These are phyloP conservation scores for Enhydra lutris DNA, from an alignment of 2,113 vertebrate species.

Conservation along the genomic window DNA sequence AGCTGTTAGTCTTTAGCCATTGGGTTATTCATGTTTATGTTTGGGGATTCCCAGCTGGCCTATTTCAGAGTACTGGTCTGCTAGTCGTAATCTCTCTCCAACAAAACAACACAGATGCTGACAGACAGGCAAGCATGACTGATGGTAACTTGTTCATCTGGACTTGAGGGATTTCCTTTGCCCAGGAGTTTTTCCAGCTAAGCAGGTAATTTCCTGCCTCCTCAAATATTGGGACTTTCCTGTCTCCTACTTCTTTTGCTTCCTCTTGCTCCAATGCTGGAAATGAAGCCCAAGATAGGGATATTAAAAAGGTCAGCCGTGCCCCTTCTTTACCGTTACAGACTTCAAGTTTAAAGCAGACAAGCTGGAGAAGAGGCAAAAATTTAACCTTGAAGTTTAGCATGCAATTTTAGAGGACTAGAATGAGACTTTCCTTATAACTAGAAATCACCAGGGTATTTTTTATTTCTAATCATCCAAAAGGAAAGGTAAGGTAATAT, in stretches of 20 bases:
- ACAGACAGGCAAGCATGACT: neutral
- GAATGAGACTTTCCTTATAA: neutral
- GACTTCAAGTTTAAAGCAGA: neutral
- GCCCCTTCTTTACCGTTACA: neutral
- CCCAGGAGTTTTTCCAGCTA: neutral
- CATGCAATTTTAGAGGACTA: neutral
- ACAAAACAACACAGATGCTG: neutral
- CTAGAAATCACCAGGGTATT: neutral
- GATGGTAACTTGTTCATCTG: neutral
- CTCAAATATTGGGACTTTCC: neutral
- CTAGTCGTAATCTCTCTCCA: neutral
- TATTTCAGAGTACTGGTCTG: neutral
- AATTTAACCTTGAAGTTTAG: neutral
- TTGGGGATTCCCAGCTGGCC: neutral
- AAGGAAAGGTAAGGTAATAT: neutral
- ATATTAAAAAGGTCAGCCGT: neutral
- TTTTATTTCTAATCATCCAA: neutral
- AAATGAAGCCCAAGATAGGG: neutral
- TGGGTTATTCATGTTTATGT: neutral
- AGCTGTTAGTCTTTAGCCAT: neutral
- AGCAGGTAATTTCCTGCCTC: neutral
- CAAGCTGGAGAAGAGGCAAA: neutral
- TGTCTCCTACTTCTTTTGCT: neutral
- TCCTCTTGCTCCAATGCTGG: neutral
- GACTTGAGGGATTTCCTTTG: neutral